Percentiles rank a stretch among this genome's conserved stretches.
Evolutionary conservation across 2,113 vertebrate genomes (phyloP).

Genomic region (Callospermophilus lateralis): DNA sequence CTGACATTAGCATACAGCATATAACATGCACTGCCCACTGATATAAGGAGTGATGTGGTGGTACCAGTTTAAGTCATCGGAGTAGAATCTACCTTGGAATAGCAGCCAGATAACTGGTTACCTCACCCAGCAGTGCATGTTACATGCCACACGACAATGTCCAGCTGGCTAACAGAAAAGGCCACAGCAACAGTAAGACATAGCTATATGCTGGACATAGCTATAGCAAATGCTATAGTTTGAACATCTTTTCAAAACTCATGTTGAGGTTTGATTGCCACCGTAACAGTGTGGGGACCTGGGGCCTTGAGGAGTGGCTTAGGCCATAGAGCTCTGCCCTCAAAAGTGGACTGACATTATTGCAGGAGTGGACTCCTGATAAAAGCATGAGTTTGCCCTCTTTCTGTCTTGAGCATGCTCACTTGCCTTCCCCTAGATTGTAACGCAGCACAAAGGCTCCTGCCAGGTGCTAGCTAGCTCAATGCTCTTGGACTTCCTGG

Average conservation of each 20-base stretch:
- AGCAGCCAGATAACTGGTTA: background rate
- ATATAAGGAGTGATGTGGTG: background rate
- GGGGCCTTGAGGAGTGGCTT: background rate
- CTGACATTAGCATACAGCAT: background rate
- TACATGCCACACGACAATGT: background rate
- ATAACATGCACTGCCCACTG: background rate
- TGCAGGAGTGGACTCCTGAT: no score
- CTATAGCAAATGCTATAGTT: background rate
- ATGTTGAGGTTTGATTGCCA: background rate
- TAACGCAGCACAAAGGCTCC: background rate
- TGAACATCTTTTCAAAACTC: background rate
- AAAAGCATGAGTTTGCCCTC: background rate
- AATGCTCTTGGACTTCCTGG: background rate
- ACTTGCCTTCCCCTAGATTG: background rate
- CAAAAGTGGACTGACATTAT: no score
- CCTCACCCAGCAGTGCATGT: background rate
- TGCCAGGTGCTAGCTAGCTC: background rate
- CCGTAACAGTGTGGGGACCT: background rate
- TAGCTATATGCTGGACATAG: rapidly evolving
- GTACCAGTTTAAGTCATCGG: background rate
- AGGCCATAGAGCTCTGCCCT: background rate
- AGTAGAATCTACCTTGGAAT: background rate
- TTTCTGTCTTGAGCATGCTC: background rate
- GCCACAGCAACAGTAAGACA: background rate
- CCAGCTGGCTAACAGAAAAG: background rate